Evolutionary conservation across 2,888 invertebrate species (phyloP), one percentile per base, ranked within the genome.

Genomic region (Kryphioiulus occultus): DNA sequence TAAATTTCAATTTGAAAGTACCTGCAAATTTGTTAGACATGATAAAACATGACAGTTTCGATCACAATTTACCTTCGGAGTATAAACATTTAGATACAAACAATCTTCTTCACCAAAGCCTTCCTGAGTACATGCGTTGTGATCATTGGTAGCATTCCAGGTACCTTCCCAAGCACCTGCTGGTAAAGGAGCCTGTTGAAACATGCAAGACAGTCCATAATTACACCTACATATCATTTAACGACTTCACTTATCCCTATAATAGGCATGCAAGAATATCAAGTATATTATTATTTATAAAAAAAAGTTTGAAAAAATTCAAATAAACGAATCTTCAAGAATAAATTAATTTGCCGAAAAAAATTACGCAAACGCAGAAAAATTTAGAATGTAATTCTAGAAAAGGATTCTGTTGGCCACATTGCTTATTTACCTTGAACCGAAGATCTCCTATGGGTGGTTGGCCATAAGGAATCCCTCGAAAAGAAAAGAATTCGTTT

Each of bases 21-120:
- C 1, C 9, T 19, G 26, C 3, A 68, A 26, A 15, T 19, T 9
- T 68, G 0, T n/a, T 68, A 68, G 10, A 4, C 7, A 9, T 10
- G 59, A n/a, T 7, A 10, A n/a, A 59, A n/a, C 35, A 22, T 3
- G 19, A 19, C 7, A 19, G n/a, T n/a, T 59, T 22, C 19, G 5
- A 59, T 59, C n/a, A n/a, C 15, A 88, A 15, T 42, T 12, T 88
- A 89, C 89, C 88, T 59, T 19, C 10, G 89, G 88, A 10, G 88
- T 88, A 88, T 89, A 89, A 47, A 89, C 87, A 35, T 89, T 89
- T n/a, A 90, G 47, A 30, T 84, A 86, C 7, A 90, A 88, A 78
- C 90, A 90, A 86, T 89, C 89, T 85, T 90, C 89, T 87, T 82
- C 15, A 88, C 89, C 30, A 26, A 19, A 32, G 10, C 59, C 35